phyloP scores from a whole-genome alignment of 1,140 invertebrate species.

The Pachyrhynchus sulphureomaculatus region DNA sequence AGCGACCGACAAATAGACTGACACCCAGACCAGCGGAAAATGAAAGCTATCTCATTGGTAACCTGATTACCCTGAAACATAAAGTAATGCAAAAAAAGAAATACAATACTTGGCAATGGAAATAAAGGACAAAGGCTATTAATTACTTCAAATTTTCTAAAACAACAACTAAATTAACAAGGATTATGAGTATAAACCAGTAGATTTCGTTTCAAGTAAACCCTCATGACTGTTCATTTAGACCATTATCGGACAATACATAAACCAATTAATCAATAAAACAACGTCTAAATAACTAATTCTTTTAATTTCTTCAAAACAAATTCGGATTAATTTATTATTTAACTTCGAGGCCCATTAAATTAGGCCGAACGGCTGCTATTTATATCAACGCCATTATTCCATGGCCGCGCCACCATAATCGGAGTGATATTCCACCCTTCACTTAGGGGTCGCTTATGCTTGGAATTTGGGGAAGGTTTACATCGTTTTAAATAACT shows the following conservation, averaged over 20 bases:
- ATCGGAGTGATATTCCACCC: slow-evolving; percentile 17
- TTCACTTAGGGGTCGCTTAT: slow-evolving; percentile 6
- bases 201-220: neutral
- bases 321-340: slow-evolving; percentile 15
- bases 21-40: too few species aligned
- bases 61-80: too few species aligned
- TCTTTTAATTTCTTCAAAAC: slow-evolving; percentile 12
- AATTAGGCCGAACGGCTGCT: slow-evolving; percentile 18
- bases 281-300: neutral
- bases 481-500: neutral
- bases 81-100: too few species aligned
- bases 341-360: slow-evolving; percentile 12
- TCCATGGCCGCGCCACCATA: slow-evolving; percentile 12
- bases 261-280: slow-evolving; percentile 10
- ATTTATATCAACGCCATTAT: slow-evolving; percentile 18
- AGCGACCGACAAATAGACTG: too few species aligned
- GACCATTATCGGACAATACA: neutral
- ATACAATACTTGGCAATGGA: too few species aligned
- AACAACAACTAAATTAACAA: too few species aligned
- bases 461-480: neutral
- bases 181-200: too few species aligned
- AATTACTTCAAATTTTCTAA: too few species aligned
- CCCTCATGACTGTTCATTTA: neutral
- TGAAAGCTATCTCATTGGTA: too few species aligned
- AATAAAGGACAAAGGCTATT: too few species aligned